Conservation (phyloP, 1,140 invertebrate species). For the Rhagoletis zephyria region DNA sequence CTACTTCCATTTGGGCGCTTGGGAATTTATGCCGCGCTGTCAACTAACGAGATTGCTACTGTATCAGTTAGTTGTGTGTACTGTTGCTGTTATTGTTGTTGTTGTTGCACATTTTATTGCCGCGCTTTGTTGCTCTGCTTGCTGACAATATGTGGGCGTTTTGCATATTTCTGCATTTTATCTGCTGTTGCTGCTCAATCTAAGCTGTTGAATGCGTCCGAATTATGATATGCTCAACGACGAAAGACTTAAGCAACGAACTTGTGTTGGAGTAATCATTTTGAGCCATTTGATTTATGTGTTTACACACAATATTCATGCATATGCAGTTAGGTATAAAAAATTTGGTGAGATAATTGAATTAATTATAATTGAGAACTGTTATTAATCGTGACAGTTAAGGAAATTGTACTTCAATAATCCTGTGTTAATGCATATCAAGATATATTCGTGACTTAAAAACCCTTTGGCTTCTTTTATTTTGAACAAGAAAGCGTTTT, state of each 20-base stretch:
- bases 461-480: no score
- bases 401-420: no score
- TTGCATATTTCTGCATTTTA: conserved; percentile 13
- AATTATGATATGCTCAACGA: background rate
- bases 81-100: background rate
- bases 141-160: background rate
- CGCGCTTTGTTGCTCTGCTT: background rate
- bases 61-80: background rate
- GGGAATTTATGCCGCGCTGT: background rate
- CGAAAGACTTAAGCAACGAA: conserved; percentile 45
- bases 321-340: no score
- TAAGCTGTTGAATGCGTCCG: background rate
- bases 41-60: conserved; percentile 23
- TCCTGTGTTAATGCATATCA: no score
- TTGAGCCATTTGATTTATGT: background rate
- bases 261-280: background rate
- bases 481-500: no score
- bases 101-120: background rate
- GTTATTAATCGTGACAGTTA: no score
- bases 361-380: no score
- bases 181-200: background rate
- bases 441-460: no score
- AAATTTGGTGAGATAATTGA: no score
- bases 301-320: background rate
- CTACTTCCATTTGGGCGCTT: background rate